Base-by-base conservation (phyloP, 2,797 vertebrate species). In the Lepilemur septentrionalis region DNA sequence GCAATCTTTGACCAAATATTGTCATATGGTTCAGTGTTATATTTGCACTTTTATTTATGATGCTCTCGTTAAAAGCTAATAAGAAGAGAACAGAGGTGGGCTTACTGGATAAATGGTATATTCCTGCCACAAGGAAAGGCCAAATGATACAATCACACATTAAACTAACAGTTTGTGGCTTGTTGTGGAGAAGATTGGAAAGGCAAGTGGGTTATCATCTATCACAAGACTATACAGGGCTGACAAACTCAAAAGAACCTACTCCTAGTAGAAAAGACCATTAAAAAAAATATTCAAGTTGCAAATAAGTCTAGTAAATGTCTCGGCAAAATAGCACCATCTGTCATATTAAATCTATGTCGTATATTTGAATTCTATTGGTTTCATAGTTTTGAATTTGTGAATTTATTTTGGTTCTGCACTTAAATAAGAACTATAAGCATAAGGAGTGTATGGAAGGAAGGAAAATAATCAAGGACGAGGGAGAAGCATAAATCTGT, bases 351-450 rank as follows among this genome's bases (percentile, higher is more conserved):
- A 90, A 93, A 90, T 65, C 38, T 43, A 43, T 2, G 23, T 59
- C 57, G 84, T 46, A 23, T 72, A 43, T 89, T 75, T 90, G 2
- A 84, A 76, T 90, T 91, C 46, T 73, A 70, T 25, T 75, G 48
- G 25, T 90, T 90, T 92, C 79, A 57, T 50, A 50, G 17, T 67
- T 94, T 94, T 95, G 22, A n/a, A 79, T 81, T 76, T 79, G 10
- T 82, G 86, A 82, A 73, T 78, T 50, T 80, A 73, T 91, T 83
- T 88, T 96, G 9, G 11, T 81, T 95, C 57, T 90, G 5, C 88
- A 73, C 73, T 43, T 88, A 81, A 82, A 69, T 76, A 93, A 87
- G 55, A 92, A 63, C 17, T 78, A 18, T 67, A 88, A 88, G 12
- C n/a, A 78, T 46, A 65, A 87, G 18, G 4, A 85, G 7, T 70